Base-by-base conservation (phyloP, 1,140 invertebrate species). In the Drosophila ficusphila region DNA sequence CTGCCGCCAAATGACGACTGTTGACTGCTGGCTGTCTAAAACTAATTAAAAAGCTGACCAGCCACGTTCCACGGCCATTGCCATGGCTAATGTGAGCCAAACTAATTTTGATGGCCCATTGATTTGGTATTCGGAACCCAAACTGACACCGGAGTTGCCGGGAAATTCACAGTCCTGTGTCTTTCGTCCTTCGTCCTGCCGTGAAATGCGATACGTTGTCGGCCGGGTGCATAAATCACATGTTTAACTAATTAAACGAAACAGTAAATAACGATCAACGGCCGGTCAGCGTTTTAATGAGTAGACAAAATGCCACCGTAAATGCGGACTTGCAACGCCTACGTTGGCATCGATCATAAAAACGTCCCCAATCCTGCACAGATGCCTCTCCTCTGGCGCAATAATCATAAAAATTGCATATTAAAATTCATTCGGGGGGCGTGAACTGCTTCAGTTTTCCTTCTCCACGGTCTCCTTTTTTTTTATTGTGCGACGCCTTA, bases 391-490 rank as follows among this genome's bases (percentile, higher is more conserved):
- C 62, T 34, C 42, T 14, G 51, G 67, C 38, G 46, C 60, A 81
- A 81, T 82, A 81, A 81, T 81, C 78, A 81, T 82, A 82, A 82
- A 82, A 82, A 76, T 81, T 81, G 78, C 72, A 82, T 81, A 81
- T 81, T 79, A 76, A 81, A 81, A 81, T 81, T 61, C 57, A 71
- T 79, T 79, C 72, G 65, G 65, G 53, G 77, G 77, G 71, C 72
- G 72, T 76, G 52, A 38, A 21, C 61, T 27, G 60, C 27, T 48
- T 75, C 57, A 19, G 57, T 56, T 73, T 49, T 51, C 58, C 16
- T 33, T 33, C 29, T 33, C 19, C 27, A 16, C 25, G 14, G 41
- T 12, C n/a, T 44, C 33, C 23, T 46, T 29, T 19, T 33, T 65
- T 71, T 61, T 73, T 73, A 69, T 74, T 75, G 31, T 56, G 79